These are phyloP conservation scores for Caenorhabditis tropicalis DNA, from an alignment of 1,140 invertebrate genomes.

Conservation along the genomic window DNA sequence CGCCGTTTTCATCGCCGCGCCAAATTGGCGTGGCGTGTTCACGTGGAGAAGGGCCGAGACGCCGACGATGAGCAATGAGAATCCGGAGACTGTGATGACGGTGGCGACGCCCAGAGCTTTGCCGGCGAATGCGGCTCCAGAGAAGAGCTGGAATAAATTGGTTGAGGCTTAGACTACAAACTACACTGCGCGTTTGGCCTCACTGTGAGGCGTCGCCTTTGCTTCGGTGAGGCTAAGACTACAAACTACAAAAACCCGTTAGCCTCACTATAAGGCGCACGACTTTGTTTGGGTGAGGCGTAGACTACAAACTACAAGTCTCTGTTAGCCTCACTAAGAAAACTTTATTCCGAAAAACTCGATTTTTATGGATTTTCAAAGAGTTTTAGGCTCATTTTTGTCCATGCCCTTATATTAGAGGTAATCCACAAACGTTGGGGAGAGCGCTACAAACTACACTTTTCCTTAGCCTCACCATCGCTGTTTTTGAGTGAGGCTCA, in stretches of 20 bases:
- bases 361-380: neutral
- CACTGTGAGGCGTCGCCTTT: too few species aligned
- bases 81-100: conserved; percentile 57
- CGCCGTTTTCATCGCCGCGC: conserved; percentile 52
- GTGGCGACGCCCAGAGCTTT: conserved; percentile 56
- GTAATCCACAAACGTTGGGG: too few species aligned
- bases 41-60: conserved; percentile 55
- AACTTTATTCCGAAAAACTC: neutral
- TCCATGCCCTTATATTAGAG: too few species aligned
- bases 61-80: conserved; percentile 52
- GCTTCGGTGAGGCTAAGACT: too few species aligned
- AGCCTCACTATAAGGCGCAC: too few species aligned
- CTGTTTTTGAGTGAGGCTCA: too few species aligned
- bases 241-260: too few species aligned
- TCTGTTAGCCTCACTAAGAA: neutral
- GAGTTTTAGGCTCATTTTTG: too few species aligned
- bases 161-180: neutral
- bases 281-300: too few species aligned
- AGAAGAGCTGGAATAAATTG: conserved; percentile 46
- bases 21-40: conserved; percentile 57
- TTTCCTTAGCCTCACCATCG: too few species aligned
- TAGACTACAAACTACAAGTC: neutral
- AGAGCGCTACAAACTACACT: too few species aligned
- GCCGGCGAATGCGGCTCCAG: conserved; percentile 57
- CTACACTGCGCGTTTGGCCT: too few species aligned